Evolutionary conservation across 2,797 vertebrate genomes (phyloP).

Genomic region (Hippoglossus hippoglossus): DNA sequence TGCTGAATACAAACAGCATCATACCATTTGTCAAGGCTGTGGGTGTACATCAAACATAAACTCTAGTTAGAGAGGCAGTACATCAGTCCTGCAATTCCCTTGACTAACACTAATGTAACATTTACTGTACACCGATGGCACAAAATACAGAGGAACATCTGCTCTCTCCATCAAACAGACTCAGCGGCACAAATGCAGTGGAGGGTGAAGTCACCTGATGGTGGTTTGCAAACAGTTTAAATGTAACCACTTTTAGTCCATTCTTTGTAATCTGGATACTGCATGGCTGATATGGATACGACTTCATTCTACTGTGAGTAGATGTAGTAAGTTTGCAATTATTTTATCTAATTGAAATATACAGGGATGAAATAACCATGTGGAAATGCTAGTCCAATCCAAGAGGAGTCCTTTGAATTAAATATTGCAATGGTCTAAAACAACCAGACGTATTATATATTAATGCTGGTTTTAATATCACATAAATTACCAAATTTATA

Average conservation of each 20-base stretch:
- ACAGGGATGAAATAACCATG: background rate
- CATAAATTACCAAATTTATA: too few relatives aligned
- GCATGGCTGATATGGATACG: background rate
- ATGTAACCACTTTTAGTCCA: background rate
- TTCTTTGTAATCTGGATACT: background rate
- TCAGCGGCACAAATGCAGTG: constrained; percentile 1
- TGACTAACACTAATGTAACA: constrained; percentile 19
- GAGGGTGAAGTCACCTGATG: background rate
- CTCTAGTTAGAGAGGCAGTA: constrained; percentile 20
- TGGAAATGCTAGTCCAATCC: background rate
- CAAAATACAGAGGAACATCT: constrained; percentile 19
- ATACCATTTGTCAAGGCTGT: constrained; percentile 32
- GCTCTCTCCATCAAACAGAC: constrained; percentile 2
- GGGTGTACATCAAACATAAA: constrained; percentile 24
- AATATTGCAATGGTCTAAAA: background rate
- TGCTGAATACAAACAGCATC: constrained; percentile 40
- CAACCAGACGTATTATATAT: background rate
- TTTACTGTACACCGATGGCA: constrained; percentile 10
- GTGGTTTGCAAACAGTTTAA: background rate
- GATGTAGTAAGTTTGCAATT: background rate
- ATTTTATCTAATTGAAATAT: background rate
- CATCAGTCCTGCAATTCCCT: constrained; percentile 24
- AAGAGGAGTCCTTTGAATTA: background rate
- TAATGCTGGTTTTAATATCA: too few relatives aligned
- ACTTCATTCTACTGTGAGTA: background rate